phyloP scores from a whole-genome alignment of 2,797 vertebrate species.

The Mus spretus region DNA sequence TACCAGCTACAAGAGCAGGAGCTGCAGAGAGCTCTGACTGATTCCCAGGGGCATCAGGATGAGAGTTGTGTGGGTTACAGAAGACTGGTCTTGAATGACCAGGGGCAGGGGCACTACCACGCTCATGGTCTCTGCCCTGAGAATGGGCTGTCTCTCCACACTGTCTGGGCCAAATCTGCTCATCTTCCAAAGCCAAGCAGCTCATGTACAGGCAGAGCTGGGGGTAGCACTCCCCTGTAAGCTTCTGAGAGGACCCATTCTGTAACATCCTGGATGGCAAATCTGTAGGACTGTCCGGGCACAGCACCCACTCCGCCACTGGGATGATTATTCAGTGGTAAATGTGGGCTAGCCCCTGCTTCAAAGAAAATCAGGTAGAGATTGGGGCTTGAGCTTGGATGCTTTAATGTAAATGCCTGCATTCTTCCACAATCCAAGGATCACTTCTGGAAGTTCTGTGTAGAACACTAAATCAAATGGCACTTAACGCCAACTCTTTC shows the following conservation, averaged over 20 bases:
- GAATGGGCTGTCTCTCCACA: fast-evolving
- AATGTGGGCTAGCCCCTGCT: neutral
- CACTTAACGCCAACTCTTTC: neutral
- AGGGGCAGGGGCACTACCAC: fast-evolving
- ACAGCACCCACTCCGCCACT: fast-evolving
- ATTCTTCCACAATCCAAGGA: neutral
- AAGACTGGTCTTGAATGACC: neutral
- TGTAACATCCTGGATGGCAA: neutral
- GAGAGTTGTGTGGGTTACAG: fast-evolving
- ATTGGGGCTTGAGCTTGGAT: neutral
- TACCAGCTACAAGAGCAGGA: fast-evolving
- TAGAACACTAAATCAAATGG: neutral
- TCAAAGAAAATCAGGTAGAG: neutral
- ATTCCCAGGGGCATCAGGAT: fast-evolving
- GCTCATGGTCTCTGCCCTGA: neutral
- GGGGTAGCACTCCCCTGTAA: fast-evolving
- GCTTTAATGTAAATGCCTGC: neutral
- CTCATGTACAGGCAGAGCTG: fast-evolving
- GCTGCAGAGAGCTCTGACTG: neutral
- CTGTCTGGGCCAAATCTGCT: neutral
- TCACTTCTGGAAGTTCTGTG: neutral
- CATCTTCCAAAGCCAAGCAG: neutral
- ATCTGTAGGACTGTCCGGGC: neutral
- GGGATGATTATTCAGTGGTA: fast-evolving
- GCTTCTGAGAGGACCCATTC: neutral